These are phyloP conservation scores for Protula sp. DNA, from an alignment of 2,888 invertebrate species.

Conservation along the genomic window DNA sequence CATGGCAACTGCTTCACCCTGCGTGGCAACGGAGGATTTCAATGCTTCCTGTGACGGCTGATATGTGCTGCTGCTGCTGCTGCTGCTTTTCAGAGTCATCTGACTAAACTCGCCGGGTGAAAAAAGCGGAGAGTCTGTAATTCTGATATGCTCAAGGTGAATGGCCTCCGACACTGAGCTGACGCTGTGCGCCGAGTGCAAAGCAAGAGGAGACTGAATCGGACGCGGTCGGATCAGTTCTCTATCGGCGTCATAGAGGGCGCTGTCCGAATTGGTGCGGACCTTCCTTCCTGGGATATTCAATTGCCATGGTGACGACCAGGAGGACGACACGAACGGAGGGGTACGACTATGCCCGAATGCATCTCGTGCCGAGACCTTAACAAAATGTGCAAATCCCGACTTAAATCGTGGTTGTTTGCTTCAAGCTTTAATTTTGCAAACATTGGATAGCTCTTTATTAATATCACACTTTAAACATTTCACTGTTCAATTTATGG, in stretches of 20 bases:
- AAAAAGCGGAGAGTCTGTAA: not conserved
- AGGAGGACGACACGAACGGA: slow-evolving; percentile 1
- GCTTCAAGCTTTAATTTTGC: no score
- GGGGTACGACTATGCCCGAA: slow-evolving; percentile 15
- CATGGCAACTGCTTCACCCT: not conserved
- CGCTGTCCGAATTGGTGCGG: slow-evolving; percentile 19
- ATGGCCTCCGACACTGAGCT: no score
- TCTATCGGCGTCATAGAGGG: slow-evolving; percentile 10
- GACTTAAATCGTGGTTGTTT: no score
- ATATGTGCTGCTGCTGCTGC: not conserved
- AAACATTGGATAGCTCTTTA: no score
- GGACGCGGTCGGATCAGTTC: no score
- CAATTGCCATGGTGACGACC: not conserved
- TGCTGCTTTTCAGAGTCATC: no score
- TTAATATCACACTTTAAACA: no score
- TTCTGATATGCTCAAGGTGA: not conserved
- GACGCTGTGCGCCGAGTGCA: no score
- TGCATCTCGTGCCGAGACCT: slow-evolving; percentile 6
- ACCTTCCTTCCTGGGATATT: slow-evolving; percentile 8
- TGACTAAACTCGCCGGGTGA: not conserved
- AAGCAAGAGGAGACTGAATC: no score
- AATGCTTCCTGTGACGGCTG: not conserved
- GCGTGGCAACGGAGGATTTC: not conserved
- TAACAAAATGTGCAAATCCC: no score
- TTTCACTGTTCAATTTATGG: no score